phyloP scores from a whole-genome alignment of 2,797 vertebrate genomes.

The Pipistrellus pygmaeus region DNA sequence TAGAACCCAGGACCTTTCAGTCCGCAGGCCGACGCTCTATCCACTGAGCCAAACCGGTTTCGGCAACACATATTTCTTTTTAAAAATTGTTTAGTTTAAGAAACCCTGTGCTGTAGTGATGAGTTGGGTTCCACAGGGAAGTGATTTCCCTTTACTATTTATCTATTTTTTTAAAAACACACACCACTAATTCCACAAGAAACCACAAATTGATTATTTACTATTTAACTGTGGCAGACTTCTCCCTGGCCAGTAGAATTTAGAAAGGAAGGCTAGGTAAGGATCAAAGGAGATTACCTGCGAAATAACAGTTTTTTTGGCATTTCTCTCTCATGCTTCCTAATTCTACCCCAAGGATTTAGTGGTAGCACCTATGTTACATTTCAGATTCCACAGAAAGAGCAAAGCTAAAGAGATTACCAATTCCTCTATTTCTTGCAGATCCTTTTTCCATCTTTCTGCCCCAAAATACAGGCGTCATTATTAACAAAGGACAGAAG shows the following conservation, averaged over 20 bases:
- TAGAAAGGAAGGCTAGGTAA: not conserved
- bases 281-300: not conserved
- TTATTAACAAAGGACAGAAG: constrained; percentile 86
- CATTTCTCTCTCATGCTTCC: constrained; percentile 49
- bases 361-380: constrained; percentile 59
- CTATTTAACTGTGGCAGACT: constrained; percentile 32
- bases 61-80: constrained; percentile 63
- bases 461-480: constrained; percentile 82
- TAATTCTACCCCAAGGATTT: constrained; percentile 67
- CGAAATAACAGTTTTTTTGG: not conserved
- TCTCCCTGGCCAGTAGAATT: not conserved
- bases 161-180: constrained; percentile 36
- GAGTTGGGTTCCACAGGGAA: constrained; percentile 65
- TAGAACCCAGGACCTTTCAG: too few relatives aligned
- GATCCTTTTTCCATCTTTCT: constrained; percentile 82
- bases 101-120: constrained; percentile 75
- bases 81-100: constrained; percentile 72
- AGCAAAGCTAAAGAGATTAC: constrained; percentile 84
- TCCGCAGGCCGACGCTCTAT: too few relatives aligned
- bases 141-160: constrained; percentile 79
- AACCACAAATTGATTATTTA: constrained; percentile 41
- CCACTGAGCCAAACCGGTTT: too few relatives aligned
- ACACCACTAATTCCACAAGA: not conserved
- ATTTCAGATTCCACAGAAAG: constrained; percentile 73
- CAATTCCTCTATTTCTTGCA: constrained; percentile 85